phyloP scores from a whole-genome alignment of 2,888 invertebrate species.

The Lithophane semibrunnea region DNA sequence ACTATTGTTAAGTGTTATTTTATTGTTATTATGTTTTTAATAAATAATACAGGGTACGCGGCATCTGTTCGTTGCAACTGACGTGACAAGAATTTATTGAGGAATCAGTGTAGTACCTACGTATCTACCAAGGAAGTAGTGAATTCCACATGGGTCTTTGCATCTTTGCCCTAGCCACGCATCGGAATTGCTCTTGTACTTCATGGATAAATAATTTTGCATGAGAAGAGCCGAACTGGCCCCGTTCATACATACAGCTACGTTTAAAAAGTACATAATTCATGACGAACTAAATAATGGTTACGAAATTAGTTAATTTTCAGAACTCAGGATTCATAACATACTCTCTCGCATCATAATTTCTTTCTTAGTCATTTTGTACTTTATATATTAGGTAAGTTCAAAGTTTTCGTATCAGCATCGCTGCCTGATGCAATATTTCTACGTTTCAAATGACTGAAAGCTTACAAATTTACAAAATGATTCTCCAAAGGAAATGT shows the following conservation, averaged over 20 bases:
- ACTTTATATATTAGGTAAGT: background rate
- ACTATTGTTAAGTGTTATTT: slow-evolving; percentile 43
- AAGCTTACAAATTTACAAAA: slow-evolving; percentile 63
- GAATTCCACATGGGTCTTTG: background rate
- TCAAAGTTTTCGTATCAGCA: slow-evolving; percentile 2
- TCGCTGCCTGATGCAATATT: slow-evolving; percentile 56
- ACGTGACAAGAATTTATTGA: background rate
- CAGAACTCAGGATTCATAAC: background rate
- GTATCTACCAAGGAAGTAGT: background rate
- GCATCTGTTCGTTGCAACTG: background rate
- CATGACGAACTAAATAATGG: background rate
- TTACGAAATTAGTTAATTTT: background rate
- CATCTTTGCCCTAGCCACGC: background rate
- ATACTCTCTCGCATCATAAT: background rate
- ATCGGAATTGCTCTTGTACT: too few relatives aligned
- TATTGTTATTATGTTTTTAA: slow-evolving; percentile 33
- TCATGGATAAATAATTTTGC: background rate
- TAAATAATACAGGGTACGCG: background rate
- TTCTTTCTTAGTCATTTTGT: background rate
- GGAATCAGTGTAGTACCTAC: background rate
- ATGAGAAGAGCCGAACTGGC: background rate
- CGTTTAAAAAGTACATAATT: background rate
- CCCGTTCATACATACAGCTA: too few relatives aligned
- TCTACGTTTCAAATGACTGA: slow-evolving; percentile 67
- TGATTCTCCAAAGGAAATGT: slow-evolving; percentile 47